phyloP scores from a whole-genome alignment of 2,797 vertebrate genomes.

The Pagetopsis macropterus region DNA sequence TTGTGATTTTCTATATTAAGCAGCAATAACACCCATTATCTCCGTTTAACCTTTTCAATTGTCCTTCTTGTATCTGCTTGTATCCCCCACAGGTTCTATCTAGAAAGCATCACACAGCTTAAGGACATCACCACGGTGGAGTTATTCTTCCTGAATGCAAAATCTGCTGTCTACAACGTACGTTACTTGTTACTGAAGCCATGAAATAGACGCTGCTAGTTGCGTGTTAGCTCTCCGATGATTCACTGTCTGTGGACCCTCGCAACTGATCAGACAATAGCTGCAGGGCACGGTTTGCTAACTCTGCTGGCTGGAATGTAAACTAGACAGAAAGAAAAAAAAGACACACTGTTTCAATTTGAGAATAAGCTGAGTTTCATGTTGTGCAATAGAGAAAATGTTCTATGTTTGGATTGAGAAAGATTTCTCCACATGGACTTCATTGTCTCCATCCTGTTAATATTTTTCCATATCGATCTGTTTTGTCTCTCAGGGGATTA shows the following conservation, averaged over 20 bases:
- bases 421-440: conserved; percentile 4
- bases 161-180: conserved; percentile 93
- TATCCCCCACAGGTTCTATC: conserved; percentile 82
- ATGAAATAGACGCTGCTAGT: conserved; percentile 9
- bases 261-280: conserved; percentile 52
- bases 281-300: conserved; percentile 64
- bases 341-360: conserved; percentile 40
- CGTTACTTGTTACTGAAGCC: conserved; percentile 62
- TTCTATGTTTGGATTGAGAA: conserved; percentile 39
- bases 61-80: conserved; percentile 23
- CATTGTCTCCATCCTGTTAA: conserved; percentile 33
- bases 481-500: conserved; percentile 87
- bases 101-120: conserved; percentile 96
- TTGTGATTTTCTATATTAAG: background rate
- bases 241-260: conserved; percentile 71
- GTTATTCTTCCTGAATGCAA: conserved; percentile 97
- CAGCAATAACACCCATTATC: background rate
- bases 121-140: conserved; percentile 97
- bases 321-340: conserved; percentile 42
- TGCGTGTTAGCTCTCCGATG: conserved; percentile 51
- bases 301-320: conserved; percentile 66
- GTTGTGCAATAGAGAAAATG: conserved; percentile 21
- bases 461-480: conserved; percentile 16
- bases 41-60: background rate
- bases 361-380: conserved; percentile 50